Evolutionary conservation across 2,797 vertebrate species (phyloP).

Genomic region (Lepilemur septentrionalis): DNA sequence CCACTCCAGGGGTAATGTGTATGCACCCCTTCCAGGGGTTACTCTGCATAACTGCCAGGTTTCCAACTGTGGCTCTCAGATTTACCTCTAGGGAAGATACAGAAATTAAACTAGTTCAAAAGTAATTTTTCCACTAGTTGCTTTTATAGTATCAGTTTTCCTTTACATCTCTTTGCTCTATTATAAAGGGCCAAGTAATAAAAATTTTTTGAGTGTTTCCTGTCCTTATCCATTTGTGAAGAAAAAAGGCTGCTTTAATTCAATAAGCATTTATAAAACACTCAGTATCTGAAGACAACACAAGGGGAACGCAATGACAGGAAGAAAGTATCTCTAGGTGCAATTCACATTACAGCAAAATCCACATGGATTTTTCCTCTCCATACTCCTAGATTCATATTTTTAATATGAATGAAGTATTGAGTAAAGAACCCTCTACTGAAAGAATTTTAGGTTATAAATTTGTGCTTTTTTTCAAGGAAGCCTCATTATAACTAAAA

Average conservation of each 20-base stretch:
- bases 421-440: constrained; percentile 2
- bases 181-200: constrained; percentile 25
- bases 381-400: background rate
- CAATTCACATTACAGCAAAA: background rate
- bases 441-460: background rate
- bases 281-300: background rate
- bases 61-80: constrained; percentile 63
- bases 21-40: background rate
- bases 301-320: background rate
- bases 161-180: constrained; percentile 42
- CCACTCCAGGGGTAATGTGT: background rate
- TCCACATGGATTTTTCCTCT: background rate
- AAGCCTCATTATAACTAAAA: constrained; percentile 39
- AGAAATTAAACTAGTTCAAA: constrained; percentile 63
- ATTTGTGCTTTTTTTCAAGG: background rate
- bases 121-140: constrained; percentile 60
- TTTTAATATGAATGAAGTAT: constrained; percentile 20
- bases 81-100: constrained; percentile 44
- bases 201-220: constrained; percentile 41
- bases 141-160: constrained; percentile 33
- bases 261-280: constrained; percentile 26
- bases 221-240: background rate
- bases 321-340: constrained; percentile 44
- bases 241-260: background rate
- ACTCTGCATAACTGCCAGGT: constrained; percentile 47